Evolutionary conservation across 2,888 invertebrate species (phyloP).

Genomic region (Drosophila setosimentum): DNA sequence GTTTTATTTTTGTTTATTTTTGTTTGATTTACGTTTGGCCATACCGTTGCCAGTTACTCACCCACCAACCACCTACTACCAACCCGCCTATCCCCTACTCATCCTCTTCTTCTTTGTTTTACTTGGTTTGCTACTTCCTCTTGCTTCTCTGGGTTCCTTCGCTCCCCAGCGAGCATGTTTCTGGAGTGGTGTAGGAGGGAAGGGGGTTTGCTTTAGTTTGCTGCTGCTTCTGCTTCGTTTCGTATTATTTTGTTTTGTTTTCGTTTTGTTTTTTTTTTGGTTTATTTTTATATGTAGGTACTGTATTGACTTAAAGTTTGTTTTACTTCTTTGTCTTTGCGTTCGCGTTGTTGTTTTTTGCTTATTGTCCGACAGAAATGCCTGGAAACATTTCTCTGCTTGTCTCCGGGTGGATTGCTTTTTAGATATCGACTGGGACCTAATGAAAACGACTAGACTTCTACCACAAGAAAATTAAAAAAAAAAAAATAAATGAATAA

Average conservation of each 20-base stretch:
- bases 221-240: constrained; percentile 61
- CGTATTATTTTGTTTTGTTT: constrained; percentile 64
- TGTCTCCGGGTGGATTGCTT: constrained; percentile 36
- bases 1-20: constrained; percentile 75
- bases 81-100: constrained; percentile 19
- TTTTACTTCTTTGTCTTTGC: constrained; percentile 69
- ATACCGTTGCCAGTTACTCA: constrained; percentile 47
- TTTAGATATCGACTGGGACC: constrained; percentile 32
- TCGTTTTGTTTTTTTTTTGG: constrained; percentile 27
- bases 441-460: not conserved
- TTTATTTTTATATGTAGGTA: constrained; percentile 60
- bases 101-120: constrained; percentile 24
- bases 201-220: constrained; percentile 58
- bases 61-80: constrained; percentile 3
- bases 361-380: constrained; percentile 68
- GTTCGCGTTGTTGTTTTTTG: constrained; percentile 42
- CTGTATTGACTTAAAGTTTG: constrained; percentile 77
- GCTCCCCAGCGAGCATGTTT: not conserved
- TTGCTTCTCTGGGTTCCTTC: constrained; percentile 22
- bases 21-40: constrained; percentile 77
- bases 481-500: too few relatives aligned
- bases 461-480: not conserved
- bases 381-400: constrained; percentile 67
- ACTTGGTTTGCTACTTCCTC: constrained; percentile 39
- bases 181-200: not conserved